Evolutionary conservation across 2,797 vertebrate genomes (phyloP), one percentile per base, ranked within the genome.

Genomic region (Cottoperca gobio): DNA sequence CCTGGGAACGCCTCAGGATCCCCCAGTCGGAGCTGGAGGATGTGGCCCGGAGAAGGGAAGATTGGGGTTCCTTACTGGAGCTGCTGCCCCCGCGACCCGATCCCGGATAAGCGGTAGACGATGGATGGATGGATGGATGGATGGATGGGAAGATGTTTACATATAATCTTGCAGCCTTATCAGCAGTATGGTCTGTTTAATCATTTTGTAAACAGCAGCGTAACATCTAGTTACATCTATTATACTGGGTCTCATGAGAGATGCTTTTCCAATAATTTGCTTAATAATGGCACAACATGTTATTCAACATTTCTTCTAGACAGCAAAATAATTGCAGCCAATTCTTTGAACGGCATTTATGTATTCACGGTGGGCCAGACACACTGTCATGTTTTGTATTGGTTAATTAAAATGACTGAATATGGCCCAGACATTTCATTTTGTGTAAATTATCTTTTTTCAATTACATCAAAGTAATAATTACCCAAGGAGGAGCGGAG

Each of bases 271-370:
- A 17, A 72, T 81, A 45, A 85, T 81, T 68, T 66, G 54, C 45
- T 37, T 37, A 33, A 86, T 76, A 69, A 86, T 78, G 28, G 46
- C 28, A 54, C 26, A 54, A 59, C 61, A 45, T 79, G 37, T 78
- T 85, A n/a, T 39, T n/a, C 43, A 78, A 65, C 37, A 58, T 64
- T 79, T 82, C n/a, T 63, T 78, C 26, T 67, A 80, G 68, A 81
- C 70, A 78, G 72, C 79, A 66, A 73, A 80, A 60, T 77, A 80
- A 89, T 85, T 82, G 21, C 23, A 49, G 64, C 19, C 37, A 49
- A 31, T 72, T 81, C 53, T 85, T 73, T 57, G 17, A 83, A 81
- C 78, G 39, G 8, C 55, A 50, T 81, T 73, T 57, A 42, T 46
- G 21, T 62, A 57, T 73, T 82, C 50, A 78, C 21, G 21, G 48